These are phyloP conservation scores for Cylindroiulus punctatus DNA, from an alignment of 2,888 invertebrate genomes.

Conservation along the genomic window DNA sequence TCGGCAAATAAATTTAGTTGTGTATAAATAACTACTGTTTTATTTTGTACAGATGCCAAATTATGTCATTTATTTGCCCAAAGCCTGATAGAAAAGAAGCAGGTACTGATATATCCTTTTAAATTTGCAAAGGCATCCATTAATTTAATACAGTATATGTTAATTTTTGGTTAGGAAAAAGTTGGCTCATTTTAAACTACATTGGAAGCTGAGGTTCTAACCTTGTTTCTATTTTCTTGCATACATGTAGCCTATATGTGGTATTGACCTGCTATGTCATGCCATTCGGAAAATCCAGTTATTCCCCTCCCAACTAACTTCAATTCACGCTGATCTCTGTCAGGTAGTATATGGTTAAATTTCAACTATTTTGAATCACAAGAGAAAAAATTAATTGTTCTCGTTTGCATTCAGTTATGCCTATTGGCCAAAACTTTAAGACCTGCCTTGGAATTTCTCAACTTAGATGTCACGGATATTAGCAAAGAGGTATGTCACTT, in stretches of 20 bases:
- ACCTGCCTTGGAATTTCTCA: constrained; percentile 86
- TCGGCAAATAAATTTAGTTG: background rate
- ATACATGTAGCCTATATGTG: constrained; percentile 75
- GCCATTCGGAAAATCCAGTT: constrained; percentile 90
- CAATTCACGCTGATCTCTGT: constrained; percentile 92
- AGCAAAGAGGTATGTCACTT: constrained; percentile 76
- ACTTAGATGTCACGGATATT: constrained; percentile 91
- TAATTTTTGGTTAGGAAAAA: too few species aligned
- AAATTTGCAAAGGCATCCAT: too few species aligned
- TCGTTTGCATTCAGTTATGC: constrained; percentile 72
- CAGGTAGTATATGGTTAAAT: constrained; percentile 69
- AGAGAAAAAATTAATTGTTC: background rate
- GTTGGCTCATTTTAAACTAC: too few species aligned
- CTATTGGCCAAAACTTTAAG: constrained; percentile 90
- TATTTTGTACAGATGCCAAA: constrained; percentile 79
- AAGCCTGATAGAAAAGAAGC: constrained; percentile 79
- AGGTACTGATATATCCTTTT: constrained; percentile 61
- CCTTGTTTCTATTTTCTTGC: constrained; percentile 53
- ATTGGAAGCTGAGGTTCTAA: background rate
- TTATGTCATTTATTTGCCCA: constrained; percentile 85
- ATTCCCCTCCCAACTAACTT: constrained; percentile 88
- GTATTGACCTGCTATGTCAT: constrained; percentile 81
- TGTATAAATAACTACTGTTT: constrained; percentile 55
- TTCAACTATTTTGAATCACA: background rate
- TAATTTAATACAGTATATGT: too few species aligned